phyloP scores from a whole-genome alignment of 2,888 invertebrate genomes.

The Pterobdella sp. region DNA sequence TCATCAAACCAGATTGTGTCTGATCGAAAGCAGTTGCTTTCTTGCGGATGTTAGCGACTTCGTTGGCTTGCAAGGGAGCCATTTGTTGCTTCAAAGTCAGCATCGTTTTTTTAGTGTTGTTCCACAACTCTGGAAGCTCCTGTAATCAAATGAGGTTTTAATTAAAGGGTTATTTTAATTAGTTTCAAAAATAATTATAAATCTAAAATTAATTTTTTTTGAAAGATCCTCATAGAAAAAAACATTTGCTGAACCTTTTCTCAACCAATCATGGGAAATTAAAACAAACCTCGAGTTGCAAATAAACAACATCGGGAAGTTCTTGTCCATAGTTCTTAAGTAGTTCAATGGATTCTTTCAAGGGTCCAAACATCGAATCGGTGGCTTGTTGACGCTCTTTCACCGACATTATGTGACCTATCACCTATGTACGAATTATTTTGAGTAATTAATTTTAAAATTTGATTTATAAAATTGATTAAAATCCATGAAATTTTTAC shows the following conservation, averaged over 20 bases:
- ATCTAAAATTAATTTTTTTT: too few species aligned
- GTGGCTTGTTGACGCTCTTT: constrained; percentile 79
- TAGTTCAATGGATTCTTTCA: constrained; percentile 83
- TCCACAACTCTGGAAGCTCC: constrained; percentile 92
- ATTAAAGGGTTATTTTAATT: not conserved
- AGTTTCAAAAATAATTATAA: not conserved
- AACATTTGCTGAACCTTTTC: too few species aligned
- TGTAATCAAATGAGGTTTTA: constrained; percentile 54
- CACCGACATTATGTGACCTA: constrained; percentile 84
- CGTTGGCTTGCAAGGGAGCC: constrained; percentile 84
- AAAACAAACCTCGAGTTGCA: constrained; percentile 64
- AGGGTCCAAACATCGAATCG: constrained; percentile 89
- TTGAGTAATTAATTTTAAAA: too few species aligned
- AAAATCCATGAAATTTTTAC: too few species aligned
- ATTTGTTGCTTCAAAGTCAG: constrained; percentile 85
- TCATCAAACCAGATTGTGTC: constrained; percentile 57
- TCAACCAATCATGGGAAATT: too few species aligned
- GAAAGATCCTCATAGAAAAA: too few species aligned
- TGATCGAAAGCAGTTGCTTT: constrained; percentile 77
- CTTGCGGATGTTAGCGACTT: constrained; percentile 80
- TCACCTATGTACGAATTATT: too few species aligned
- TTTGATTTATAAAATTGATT: too few species aligned
- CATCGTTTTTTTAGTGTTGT: constrained; percentile 82
- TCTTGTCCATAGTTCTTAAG: constrained; percentile 90
- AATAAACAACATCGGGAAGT: constrained; percentile 89